Evolutionary conservation across 2,797 vertebrate species (phyloP), one percentile per base, ranked within the genome.

Genomic region (Nasua narica): DNA sequence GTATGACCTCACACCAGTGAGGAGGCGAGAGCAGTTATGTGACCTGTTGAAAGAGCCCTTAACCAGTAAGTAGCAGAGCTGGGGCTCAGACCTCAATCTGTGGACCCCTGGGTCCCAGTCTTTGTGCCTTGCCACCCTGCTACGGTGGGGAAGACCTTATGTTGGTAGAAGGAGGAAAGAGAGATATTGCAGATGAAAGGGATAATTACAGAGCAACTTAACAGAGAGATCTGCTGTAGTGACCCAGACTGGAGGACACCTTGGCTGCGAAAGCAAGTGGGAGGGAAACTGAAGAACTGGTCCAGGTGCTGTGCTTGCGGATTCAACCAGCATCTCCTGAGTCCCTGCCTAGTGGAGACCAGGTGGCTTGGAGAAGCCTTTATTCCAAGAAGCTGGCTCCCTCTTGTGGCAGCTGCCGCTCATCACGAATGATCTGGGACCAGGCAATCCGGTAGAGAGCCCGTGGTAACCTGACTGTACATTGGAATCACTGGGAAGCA

Each of bases 371-470:
- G 25, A 35, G 67, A 7, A 50, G 58, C 32, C 81, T 90, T 25
- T 92, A 67, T 77, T 82, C 72, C 7, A 0, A 60, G 85, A 19
- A 29, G 25, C 85, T 94, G 95, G 97, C 97, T 88, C 97, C 97
- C 97, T 96, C 97, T 96, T 15, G 95, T 94, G 97, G 97, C 52
- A 1, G 37, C 85, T 79, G 70, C n/a, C 2, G 1, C 86, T 91
- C 77, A 50, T 70, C 48, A 32, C 48, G 48, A 25, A 11, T 11
- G 29, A 83, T 50, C 72, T 76, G 76, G 9, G 69, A 56, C 52
- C 15, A 1, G 56, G 52, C 32, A 2, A 2, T 46, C 19, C n/a
- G 3, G 40, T 0, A 35, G 48, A 65, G 35, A 21, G 3, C 12
- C 10, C 5, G 12, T 15, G 25, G n/a, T 15, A 5, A 27, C 46